A percentile compares a stretch with the other conserved stretches of the same genome.
These are phyloP conservation scores for Noctua comes DNA, from an alignment of 2,888 invertebrate genomes.

Conservation along the genomic window DNA sequence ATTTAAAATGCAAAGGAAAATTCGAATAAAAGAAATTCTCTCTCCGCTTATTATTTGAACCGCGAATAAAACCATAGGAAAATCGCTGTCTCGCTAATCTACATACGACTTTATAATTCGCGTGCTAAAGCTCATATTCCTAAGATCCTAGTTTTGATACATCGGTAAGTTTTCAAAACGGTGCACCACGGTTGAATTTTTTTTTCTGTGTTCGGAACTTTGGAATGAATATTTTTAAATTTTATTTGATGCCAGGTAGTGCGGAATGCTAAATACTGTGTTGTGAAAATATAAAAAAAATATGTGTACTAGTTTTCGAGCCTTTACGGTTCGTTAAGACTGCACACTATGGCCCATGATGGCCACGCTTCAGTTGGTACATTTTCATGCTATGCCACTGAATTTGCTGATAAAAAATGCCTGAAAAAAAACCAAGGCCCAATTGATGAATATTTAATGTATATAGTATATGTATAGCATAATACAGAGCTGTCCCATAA, in stretches of 20 bases:
- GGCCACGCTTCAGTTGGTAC: neutral
- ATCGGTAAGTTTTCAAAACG: conserved; percentile 72
- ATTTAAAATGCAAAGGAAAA: conserved; percentile 53
- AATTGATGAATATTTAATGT: neutral
- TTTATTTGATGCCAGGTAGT: conserved; percentile 70
- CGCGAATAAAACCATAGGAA: conserved; percentile 72
- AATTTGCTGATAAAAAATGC: neutral
- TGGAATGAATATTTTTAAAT: conserved; percentile 75
- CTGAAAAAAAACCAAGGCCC: neutral
- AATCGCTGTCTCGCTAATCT: conserved; percentile 69
- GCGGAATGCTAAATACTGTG: conserved; percentile 54
- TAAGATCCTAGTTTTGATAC: conserved; percentile 54
- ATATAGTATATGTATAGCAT: neutral
- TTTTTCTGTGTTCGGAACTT: conserved; percentile 67
- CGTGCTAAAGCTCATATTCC: conserved; percentile 69
- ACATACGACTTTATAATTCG: conserved; percentile 72
- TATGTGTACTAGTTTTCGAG: conserved; percentile 28
- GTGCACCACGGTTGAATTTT: conserved; percentile 67
- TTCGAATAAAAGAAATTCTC: conserved; percentile 59
- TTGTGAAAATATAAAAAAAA: conserved; percentile 47
- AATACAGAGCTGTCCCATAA: neutral
- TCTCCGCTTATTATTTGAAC: conserved; percentile 70
- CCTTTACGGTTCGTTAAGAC: conserved; percentile 12
- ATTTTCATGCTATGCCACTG: neutral
- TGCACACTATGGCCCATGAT: conserved; percentile 4